Evolutionary conservation across 2,797 vertebrate species (phyloP).

Genomic region (Catamblyrhynchus diadema): DNA sequence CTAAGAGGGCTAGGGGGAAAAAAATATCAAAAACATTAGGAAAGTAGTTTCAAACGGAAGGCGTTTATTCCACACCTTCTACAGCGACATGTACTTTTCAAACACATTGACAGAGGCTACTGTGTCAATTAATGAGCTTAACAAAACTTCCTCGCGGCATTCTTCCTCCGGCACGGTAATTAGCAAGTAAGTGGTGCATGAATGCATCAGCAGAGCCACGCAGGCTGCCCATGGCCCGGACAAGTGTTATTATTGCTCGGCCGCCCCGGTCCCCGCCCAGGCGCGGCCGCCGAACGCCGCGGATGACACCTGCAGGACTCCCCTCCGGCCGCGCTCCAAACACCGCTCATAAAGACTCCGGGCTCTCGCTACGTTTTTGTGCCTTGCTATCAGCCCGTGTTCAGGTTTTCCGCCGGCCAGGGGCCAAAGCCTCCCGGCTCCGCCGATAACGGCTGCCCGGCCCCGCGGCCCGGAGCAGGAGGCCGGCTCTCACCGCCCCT

Average conservation of each 20-base stretch:
- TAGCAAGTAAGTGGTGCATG: background rate
- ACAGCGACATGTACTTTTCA: background rate
- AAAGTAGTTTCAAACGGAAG: background rate
- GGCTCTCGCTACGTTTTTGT: background rate
- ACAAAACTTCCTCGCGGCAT: background rate
- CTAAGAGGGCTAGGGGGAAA: rapidly evolving
- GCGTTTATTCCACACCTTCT: background rate
- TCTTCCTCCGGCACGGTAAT: background rate
- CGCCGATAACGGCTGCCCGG: background rate
- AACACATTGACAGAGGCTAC: background rate
- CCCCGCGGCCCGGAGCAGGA: background rate
- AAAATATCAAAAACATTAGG: background rate
- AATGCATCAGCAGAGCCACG: rapidly evolving
- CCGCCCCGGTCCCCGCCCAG: background rate
- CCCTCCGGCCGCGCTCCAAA: background rate
- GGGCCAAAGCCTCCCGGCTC: background rate
- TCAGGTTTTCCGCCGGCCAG: background rate
- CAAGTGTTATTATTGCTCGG: rapidly evolving
- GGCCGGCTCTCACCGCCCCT: background rate
- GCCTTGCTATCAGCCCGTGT: rapidly evolving
- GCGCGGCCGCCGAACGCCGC: background rate
- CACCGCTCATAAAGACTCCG: rapidly evolving
- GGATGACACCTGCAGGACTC: background rate
- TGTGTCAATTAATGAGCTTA: rapidly evolving
- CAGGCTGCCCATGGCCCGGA: background rate